Evolutionary conservation across 2,113 vertebrate genomes (phyloP), one percentile per base, ranked within the genome.

Genomic region (Stigmatopora nigra): DNA sequence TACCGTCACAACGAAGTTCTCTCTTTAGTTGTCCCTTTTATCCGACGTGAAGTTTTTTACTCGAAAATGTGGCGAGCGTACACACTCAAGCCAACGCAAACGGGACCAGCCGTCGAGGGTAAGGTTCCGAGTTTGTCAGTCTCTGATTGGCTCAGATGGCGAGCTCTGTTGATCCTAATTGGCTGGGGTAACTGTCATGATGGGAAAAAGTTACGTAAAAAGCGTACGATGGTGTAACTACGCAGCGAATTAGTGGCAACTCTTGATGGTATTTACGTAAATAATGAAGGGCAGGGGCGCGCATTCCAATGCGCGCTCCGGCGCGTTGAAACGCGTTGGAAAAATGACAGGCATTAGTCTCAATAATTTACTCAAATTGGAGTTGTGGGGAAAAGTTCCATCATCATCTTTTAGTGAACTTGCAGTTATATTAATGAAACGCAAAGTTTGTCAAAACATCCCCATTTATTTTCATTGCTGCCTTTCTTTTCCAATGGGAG

Each of bases 321-420:
- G 81, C 90, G 78, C 86, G 90, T 79, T 82, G 77, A 71, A 85
- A 78, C 89, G 78, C 49, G 84, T 86, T 80, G 75, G 69, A 82
- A 57, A 77, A 78, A 83, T 87, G 80, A 73, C 77, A 72, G 84
- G 65, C 68, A 70, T 79, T 41, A 36, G 58, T 12, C 17, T 8
- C 7, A 46, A 53, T 10, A 5, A 55, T 1, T 31, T 31, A 31
- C 25, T 31, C 25, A 31, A 31, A 31, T 31, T 31, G 25, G 3
- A 31, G 25, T 31, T 31, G 25, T 3, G 3, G 1, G 25, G 52
- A 55, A 14, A 25, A 55, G 20, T 2, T 31, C 25, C 25, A 31
- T 31, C 1, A 31, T 31, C 25, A 31, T 31, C 25, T 3, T 2
- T 31, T 31, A 31, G 25, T 31, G 2, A 31, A 31, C 25, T 1